Conservation (phyloP, 1,140 invertebrate species). For the Drosophila pandora region DNA sequence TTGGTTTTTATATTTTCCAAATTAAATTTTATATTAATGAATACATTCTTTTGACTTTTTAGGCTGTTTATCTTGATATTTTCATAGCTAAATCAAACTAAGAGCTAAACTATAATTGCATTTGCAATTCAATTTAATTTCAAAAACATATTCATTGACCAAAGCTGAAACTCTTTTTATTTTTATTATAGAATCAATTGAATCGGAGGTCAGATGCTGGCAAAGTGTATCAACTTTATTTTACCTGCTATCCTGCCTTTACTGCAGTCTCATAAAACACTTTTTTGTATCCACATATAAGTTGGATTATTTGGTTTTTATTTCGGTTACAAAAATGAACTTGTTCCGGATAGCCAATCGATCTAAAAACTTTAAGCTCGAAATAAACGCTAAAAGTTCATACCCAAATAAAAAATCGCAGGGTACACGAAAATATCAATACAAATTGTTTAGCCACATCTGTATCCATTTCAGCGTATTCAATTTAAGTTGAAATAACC, state of each 20-base stretch:
- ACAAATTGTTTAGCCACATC: conserved; percentile 5
- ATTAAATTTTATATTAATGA: neutral
- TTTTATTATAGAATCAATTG: conserved; percentile 38
- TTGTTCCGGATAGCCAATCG: neutral
- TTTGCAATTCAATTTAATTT: conserved; percentile 26
- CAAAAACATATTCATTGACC: conserved; percentile 15
- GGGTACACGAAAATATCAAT: neutral
- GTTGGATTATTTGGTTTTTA: too few species aligned
- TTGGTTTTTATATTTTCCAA: neutral
- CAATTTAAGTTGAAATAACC: conserved; percentile 3
- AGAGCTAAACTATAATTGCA: conserved; percentile 14
- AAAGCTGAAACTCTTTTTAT: neutral
- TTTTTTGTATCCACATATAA: neutral
- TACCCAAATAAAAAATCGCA: neutral
- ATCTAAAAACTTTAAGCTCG: neutral
- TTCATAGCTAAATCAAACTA: conserved; percentile 12
- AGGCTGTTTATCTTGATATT: neutral
- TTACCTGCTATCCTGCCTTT: neutral
- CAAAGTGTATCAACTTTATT: neutral
- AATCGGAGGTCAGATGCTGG: neutral
- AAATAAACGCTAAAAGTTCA: neutral
- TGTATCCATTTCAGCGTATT: neutral
- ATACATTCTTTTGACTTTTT: neutral
- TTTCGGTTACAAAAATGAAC: too few species aligned
- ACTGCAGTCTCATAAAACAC: neutral